Evolutionary conservation across 1,140 invertebrate species (phyloP), one percentile per base, ranked within the genome.

Genomic region (Drosophila pseudoananassae): DNA sequence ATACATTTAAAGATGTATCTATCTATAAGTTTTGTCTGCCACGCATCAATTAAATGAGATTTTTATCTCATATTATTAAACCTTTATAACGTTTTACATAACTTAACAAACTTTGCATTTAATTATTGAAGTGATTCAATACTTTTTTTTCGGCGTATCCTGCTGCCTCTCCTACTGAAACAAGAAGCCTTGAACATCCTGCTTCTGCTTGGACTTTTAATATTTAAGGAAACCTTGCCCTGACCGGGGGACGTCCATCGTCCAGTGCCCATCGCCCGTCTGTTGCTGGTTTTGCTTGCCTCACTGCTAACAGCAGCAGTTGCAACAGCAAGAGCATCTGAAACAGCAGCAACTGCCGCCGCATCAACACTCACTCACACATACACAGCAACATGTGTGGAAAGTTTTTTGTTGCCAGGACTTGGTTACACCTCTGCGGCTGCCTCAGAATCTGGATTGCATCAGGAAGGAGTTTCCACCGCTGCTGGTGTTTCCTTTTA

Each of bases 181-280:
- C 27, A 10, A 45, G 31, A 40, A 61, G 17, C 50, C 29, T 8
- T 55, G 27, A 25, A 29, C 36, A 50, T 63, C 20, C 58, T 60
- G 45, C 72, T 69, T 46, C 60, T 52, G 76, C 70, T 58, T 72
- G 57, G 77, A 87, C 64, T 81, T 85, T 85, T 87, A 85, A 87
- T 85, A 85, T 85, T 87, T 87, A 69, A 85, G 76, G 76, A 76
- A 59, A 56, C 47, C 54, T 51, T 63, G 27, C 46, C 43, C 52
- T 38, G 64, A 46, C 64, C 38, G 38, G 33, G 23, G 69, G 58
- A 46, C 10, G 43, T 63, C 70, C 69, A 55, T 40, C 36, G 60
- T 50, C 59, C 54, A 46, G 23, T 55, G 14, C 14, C n/a, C 38
- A 20, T 46, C 43, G n/a, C 14, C 5, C 14, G 43, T 20, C 45